Base-by-base conservation (phyloP, 2,797 vertebrate genomes). In the Parauchenoglanis ngamensis region DNA sequence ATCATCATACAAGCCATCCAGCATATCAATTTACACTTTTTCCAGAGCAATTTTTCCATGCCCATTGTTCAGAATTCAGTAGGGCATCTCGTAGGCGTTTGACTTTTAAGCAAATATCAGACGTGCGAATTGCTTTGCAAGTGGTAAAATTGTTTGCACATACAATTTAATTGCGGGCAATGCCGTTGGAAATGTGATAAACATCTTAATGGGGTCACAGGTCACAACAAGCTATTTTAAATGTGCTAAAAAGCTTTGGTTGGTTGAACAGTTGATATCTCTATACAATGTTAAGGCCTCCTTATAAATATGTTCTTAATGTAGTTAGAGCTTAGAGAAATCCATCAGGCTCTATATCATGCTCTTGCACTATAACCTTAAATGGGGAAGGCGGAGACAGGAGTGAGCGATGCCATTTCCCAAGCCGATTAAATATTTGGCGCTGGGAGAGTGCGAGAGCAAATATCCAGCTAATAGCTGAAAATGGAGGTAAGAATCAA, bases 401-500 rank as follows among this genome's bases (percentile, higher is more conserved):
- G 70, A 85, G 57, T 76, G 65, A 80, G 67, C 3, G n/a, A 67
- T 68, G 49, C 76, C 57, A 28, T 77, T 88, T 86, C 84, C 15
- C 25, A 25, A 85, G 57, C 72, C 70, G 82, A 88, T 89, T 87
- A 88, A 88, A 88, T 77, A 88, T 85, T 85, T 75, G 6, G 21
- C 12, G 57, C 49, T 54, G 65, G 31, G 77, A 52, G 40, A 57
- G 52, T 1, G 79, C 5, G 25, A 54, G 44, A 65, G 88, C 35
- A 76, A 85, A 44, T 87, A 59, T 87, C 13, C 25, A 82, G 87
- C 87, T 87, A 87, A 86, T 86, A 77, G 87, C 89, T 84, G 85
- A 87, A 89, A 89, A 91, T 87, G 84, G 87, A 89, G 75, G 83
- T 83, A 49, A 70, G 88, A 86, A 57, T 89, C 86, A 86, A 89